Evolutionary conservation across 2,797 vertebrate species (phyloP).

Genomic region (Microctenopoma stevenorrisi): DNA sequence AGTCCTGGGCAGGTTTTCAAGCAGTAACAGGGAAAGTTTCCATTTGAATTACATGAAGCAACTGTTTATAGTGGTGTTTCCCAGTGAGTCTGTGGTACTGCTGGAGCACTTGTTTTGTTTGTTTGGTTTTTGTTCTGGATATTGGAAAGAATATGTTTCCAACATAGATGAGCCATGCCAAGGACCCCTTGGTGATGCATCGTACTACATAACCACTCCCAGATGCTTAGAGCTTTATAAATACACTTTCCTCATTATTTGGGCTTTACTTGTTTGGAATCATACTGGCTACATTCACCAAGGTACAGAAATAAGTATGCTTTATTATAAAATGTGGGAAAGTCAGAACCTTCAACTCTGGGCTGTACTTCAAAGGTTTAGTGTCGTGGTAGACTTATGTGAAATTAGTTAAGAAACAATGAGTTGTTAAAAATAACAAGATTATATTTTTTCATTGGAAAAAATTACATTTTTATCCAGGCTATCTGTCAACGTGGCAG

Average conservation of each 20-base stretch:
- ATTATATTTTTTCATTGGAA: too few species aligned
- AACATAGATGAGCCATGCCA: slow-evolving; percentile 88
- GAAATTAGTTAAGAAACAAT: slow-evolving; percentile 43
- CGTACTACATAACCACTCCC: slow-evolving; percentile 87
- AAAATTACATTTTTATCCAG: too few species aligned
- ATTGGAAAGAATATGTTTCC: slow-evolving; percentile 92
- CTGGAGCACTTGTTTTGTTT: slow-evolving; percentile 77
- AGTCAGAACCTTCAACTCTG: slow-evolving; percentile 69
- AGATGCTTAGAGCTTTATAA: slow-evolving; percentile 88
- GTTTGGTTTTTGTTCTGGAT: slow-evolving; percentile 79
- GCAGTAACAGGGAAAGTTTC: slow-evolving; percentile 70
- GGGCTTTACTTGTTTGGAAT: slow-evolving; percentile 78
- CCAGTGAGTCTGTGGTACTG: slow-evolving; percentile 71
- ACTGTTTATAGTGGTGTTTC: slow-evolving; percentile 83
- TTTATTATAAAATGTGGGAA: slow-evolving; percentile 78
- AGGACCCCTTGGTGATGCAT: slow-evolving; percentile 89
- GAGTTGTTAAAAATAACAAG: background rate
- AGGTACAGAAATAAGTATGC: slow-evolving; percentile 63
- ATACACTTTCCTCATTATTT: slow-evolving; percentile 82
- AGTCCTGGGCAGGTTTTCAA: slow-evolving; percentile 75
- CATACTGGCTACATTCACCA: slow-evolving; percentile 58
- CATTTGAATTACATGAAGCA: slow-evolving; percentile 71
- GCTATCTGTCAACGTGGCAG: background rate
- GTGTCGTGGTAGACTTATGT: slow-evolving; percentile 52
- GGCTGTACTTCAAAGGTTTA: slow-evolving; percentile 52